These are phyloP conservation scores for Phaonia tiefii DNA, from an alignment of 2,888 invertebrate genomes.

Conservation along the genomic window DNA sequence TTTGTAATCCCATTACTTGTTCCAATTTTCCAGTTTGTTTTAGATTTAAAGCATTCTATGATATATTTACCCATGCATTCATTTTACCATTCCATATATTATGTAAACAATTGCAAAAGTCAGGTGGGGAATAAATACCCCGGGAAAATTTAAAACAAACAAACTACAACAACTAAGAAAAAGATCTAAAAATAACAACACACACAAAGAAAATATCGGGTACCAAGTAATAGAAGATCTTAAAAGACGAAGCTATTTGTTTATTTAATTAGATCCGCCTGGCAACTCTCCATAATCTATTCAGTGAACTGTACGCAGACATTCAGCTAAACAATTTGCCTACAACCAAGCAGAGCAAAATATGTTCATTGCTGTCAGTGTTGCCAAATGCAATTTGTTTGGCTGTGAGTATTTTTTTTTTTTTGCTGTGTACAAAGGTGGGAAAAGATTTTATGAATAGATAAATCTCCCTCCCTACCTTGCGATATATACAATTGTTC, in stretches of 20 bases:
- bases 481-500: not conserved
- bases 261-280: not conserved
- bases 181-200: not conserved
- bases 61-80: too few relatives aligned
- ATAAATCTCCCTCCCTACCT: not conserved
- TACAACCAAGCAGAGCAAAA: not conserved
- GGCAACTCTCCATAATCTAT: not conserved
- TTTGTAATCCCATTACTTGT: too few relatives aligned
- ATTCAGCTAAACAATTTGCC: too few relatives aligned
- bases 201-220: not conserved
- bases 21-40: too few relatives aligned
- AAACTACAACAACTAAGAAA: not conserved
- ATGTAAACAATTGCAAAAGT: slow-evolving; percentile 51
- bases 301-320: not conserved
- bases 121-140: slow-evolving; percentile 4
- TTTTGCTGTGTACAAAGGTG: not conserved
- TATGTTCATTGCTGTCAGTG: not conserved
- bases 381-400: slow-evolving; percentile 3
- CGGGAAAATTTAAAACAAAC: too few relatives aligned
- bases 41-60: too few relatives aligned
- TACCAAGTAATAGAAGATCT: not conserved
- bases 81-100: not conserved
- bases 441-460: slow-evolving; percentile 19
- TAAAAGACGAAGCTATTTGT: slow-evolving; percentile 1
- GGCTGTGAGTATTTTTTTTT: not conserved